Conservation (phyloP, 2,888 invertebrate species). For the Dromius quadrimaculatus region DNA sequence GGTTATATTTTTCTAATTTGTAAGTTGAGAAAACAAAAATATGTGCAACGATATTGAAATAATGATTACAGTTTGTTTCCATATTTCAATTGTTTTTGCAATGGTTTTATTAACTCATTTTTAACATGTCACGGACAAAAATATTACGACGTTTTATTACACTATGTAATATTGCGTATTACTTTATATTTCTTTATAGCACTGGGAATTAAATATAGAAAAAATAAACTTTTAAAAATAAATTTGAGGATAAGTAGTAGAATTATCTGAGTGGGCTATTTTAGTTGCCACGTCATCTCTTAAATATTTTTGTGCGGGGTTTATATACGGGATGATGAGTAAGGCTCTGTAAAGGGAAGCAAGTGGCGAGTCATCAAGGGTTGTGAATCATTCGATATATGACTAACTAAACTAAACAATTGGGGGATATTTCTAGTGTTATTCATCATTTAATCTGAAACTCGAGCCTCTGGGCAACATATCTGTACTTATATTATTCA, state of each 20-base stretch:
- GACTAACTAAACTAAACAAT: conserved; percentile 34
- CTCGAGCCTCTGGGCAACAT: no score
- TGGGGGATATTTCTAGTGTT: conserved; percentile 7
- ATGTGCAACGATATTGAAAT: background rate
- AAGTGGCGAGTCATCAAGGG: conserved; percentile 34
- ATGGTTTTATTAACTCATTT: conserved; percentile 36
- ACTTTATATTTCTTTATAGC: conserved; percentile 25
- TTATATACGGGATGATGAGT: conserved; percentile 32
- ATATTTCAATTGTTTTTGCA: conserved; percentile 39
- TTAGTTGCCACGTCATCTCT: conserved; percentile 30
- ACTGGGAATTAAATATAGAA: conserved; percentile 20
- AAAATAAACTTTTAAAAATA: conserved; percentile 25
- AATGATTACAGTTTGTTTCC: conserved; percentile 29
- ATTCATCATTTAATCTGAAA: background rate
- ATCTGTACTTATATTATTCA: no score
- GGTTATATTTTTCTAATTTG: background rate
- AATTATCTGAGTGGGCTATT: conserved; percentile 11
- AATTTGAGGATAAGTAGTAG: conserved; percentile 7
- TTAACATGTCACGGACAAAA: conserved; percentile 44
- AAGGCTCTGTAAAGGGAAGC: conserved; percentile 15
- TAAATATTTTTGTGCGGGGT: background rate
- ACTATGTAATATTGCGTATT: conserved; percentile 15
- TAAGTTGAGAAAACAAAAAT: background rate
- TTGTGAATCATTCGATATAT: conserved; percentile 40
- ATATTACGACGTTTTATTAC: conserved; percentile 38